Base-by-base conservation (phyloP, 1,140 invertebrate genomes). In the Metaphire vulgaris region DNA sequence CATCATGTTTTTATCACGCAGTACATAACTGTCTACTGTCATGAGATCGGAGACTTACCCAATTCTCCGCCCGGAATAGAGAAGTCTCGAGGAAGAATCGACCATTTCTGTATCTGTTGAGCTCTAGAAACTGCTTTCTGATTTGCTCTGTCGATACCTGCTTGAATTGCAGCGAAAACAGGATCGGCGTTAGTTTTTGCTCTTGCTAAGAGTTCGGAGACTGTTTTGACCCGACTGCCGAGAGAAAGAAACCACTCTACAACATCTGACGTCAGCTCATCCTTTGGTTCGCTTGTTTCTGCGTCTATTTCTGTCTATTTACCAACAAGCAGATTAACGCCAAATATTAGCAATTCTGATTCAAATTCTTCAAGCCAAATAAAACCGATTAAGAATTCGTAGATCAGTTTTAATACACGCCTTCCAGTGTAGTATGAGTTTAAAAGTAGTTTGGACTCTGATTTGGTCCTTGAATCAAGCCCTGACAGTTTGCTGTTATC, bases 31-130 rank as follows among this genome's bases (percentile, higher is more conserved):
- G n/a, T n/a, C n/a, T n/a, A n/a, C n/a, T n/a, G n/a, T n/a, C n/a
- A n/a, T n/a, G n/a, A n/a, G n/a, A n/a, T n/a, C n/a, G n/a, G n/a
- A n/a, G n/a, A 34, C 77, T 56, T 66, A 92, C 92, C 93, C 81
- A 97, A 88, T 89, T 97, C 95, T 79, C 94, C 95, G 29, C 92
- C 93, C 74, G 90, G 87, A 78, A 95, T 87, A 21, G 93, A 94
- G 87, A 97, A 96, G 83, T 97, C 95, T 68, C 88, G 88, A 0
- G 93, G 92, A 76, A 97, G 87, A 77, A 97, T 90, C n/a, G 89
- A 87, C 87, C 95, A 96, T 83, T 97, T 97, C 84, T 96, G 93
- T 74, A 97, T 89, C 83, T 90, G 92, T 81, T 95, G 92, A 74
- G 95, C 94, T 85, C 94, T 93, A 6, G 93, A 96, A 76, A 92